Evolutionary conservation across 2,113 vertebrate species (phyloP).

Genomic region (Amphiprion ocellaris): DNA sequence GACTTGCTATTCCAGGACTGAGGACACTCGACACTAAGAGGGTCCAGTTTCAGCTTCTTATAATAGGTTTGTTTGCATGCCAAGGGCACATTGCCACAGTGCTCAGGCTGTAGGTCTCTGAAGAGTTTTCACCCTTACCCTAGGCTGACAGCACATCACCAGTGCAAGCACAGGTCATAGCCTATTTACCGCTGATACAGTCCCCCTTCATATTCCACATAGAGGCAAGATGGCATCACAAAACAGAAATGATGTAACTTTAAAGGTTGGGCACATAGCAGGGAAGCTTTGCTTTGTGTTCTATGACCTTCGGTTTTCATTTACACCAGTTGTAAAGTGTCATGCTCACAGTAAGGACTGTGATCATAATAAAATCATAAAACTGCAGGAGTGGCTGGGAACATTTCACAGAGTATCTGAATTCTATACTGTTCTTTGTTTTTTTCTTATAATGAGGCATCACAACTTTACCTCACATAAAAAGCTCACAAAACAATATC

Average conservation of each 20-base stretch:
- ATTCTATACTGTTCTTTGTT: background rate
- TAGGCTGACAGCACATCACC: slow-evolving; percentile 25
- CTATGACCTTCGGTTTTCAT: slow-evolving; percentile 15
- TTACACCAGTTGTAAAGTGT: slow-evolving; percentile 28
- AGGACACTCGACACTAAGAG: slow-evolving; percentile 69
- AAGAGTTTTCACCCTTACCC: slow-evolving; percentile 43
- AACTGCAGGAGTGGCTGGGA: background rate
- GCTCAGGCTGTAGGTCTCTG: slow-evolving; percentile 44
- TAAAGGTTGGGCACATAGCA: background rate
- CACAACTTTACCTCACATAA: background rate
- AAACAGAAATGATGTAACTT: background rate
- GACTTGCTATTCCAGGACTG: slow-evolving; percentile 77
- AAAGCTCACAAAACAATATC: background rate
- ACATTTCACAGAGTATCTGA: background rate
- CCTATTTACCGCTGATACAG: slow-evolving; percentile 28
- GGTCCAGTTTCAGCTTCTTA: slow-evolving; percentile 77
- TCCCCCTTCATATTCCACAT: background rate
- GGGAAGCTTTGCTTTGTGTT: background rate
- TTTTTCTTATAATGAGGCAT: background rate
- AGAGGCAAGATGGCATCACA: background rate
- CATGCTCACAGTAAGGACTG: slow-evolving; percentile 12
- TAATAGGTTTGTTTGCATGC: slow-evolving; percentile 75
- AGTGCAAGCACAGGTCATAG: slow-evolving; percentile 51
- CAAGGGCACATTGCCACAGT: slow-evolving; percentile 38
- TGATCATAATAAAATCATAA: slow-evolving; percentile 32